phyloP scores from a whole-genome alignment of 2,888 invertebrate genomes.

The Caenorhabditis panamensis region DNA sequence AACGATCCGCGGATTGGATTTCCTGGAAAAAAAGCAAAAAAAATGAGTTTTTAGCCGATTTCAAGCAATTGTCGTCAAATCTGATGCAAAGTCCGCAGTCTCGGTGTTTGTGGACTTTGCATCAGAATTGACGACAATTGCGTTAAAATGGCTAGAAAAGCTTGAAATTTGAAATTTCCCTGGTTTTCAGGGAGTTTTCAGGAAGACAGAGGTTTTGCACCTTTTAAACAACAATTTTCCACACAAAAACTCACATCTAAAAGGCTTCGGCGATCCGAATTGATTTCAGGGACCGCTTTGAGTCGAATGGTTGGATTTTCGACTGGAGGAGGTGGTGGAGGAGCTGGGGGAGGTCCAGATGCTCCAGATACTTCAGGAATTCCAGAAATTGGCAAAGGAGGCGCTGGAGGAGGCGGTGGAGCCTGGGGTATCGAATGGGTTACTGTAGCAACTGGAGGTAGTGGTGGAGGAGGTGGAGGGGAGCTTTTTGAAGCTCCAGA shows the following conservation, averaged over 20 bases:
- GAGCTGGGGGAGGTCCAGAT: too few relatives aligned
- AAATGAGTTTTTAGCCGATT: too few relatives aligned
- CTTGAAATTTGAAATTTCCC: too few relatives aligned
- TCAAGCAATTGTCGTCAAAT: not conserved
- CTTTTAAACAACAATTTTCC: too few relatives aligned
- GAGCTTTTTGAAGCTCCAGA: slow-evolving; percentile 7
- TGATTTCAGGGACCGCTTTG: slow-evolving; percentile 22
- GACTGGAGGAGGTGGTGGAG: too few relatives aligned
- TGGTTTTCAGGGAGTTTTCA: too few relatives aligned
- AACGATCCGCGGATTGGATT: slow-evolving; percentile 46
- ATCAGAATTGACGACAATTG: not conserved
- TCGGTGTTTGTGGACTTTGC: not conserved
- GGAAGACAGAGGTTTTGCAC: too few relatives aligned
- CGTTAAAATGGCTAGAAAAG: too few relatives aligned
- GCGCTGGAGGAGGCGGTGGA: slow-evolving; percentile 34
- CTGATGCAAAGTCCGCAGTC: not conserved
- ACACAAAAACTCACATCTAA: slow-evolving; percentile 28
- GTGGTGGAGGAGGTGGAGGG: slow-evolving; percentile 46
- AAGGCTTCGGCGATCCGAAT: slow-evolving; percentile 33
- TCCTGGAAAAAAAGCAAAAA: slow-evolving; percentile 24
- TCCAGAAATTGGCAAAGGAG: slow-evolving; percentile 10
- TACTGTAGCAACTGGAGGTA: slow-evolving; percentile 19
- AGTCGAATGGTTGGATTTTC: not conserved
- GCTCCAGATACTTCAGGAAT: not conserved
- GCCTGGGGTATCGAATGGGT: slow-evolving; percentile 36